phyloP scores from a whole-genome alignment of 2,888 invertebrate genomes.

The Eulithis testata region DNA sequence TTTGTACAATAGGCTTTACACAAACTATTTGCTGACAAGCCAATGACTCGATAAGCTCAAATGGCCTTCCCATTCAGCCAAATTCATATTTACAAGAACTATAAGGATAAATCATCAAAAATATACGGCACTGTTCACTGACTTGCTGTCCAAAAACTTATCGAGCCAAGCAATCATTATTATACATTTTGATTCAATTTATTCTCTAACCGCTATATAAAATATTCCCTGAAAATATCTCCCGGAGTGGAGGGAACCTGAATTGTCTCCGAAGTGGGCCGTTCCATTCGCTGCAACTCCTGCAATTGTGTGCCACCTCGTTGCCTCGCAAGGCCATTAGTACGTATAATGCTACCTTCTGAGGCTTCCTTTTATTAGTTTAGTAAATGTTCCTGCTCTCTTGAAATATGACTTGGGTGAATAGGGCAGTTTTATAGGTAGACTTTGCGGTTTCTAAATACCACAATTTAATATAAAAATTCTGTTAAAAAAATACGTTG shows the following conservation, averaged over 20 bases:
- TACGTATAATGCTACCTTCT: slow-evolving; percentile 35
- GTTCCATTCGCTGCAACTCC: slow-evolving; percentile 37
- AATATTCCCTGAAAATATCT: slow-evolving; percentile 17
- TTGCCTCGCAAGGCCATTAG: slow-evolving; percentile 38
- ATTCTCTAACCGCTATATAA: slow-evolving; percentile 5
- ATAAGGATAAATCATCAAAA: no score
- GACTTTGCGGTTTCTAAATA: background rate
- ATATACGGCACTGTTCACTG: no score
- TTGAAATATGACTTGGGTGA: slow-evolving; percentile 27
- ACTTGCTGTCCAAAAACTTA: no score
- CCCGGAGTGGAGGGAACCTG: slow-evolving; percentile 20
- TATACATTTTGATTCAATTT: no score
- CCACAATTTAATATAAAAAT: no score
- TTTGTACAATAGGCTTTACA: slow-evolving; percentile 2
- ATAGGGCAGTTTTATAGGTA: slow-evolving; percentile 17
- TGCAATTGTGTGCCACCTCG: slow-evolving; percentile 37
- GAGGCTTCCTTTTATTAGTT: slow-evolving; percentile 37
- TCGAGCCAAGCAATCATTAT: no score
- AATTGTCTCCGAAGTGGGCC: slow-evolving; percentile 30
- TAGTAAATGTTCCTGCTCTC: slow-evolving; percentile 39
- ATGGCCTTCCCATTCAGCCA: no score
- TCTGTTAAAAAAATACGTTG: no score
- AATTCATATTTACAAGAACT: no score
- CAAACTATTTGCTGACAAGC: slow-evolving; percentile 5
- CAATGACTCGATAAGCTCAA: no score